These are phyloP conservation scores for Carcina quercana DNA, from an alignment of 2,888 invertebrate species.

Conservation along the genomic window DNA sequence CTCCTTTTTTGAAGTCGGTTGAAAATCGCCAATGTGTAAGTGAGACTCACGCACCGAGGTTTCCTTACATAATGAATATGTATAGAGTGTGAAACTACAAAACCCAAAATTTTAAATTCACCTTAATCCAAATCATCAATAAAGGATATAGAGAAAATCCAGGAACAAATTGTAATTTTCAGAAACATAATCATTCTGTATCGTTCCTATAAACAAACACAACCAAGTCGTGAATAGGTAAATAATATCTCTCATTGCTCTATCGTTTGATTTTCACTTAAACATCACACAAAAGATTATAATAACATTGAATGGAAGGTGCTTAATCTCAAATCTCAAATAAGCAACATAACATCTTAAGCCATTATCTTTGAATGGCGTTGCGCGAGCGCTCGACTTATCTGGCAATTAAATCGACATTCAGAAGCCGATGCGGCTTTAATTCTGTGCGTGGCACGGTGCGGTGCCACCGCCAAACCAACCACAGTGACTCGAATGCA, in stretches of 20 bases:
- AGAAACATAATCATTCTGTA: neutral
- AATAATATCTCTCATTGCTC: neutral
- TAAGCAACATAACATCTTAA: slow-evolving; percentile 61
- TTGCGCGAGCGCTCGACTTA: slow-evolving; percentile 60
- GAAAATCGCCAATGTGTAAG: too few species aligned
- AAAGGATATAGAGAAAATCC: neutral
- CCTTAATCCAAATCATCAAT: too few species aligned
- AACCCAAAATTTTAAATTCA: too few species aligned
- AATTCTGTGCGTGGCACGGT: slow-evolving; percentile 47
- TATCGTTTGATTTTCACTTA: slow-evolving; percentile 6
- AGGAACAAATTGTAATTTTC: neutral
- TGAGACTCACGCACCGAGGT: too few species aligned
- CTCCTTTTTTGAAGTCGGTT: too few species aligned
- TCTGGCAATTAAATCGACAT: slow-evolving; percentile 74
- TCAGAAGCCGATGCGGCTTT: slow-evolving; percentile 67
- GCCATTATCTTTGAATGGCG: slow-evolving; percentile 66
- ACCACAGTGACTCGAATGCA: slow-evolving; percentile 65
- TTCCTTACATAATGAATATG: too few species aligned
- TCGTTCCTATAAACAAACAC: neutral
- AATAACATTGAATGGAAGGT: slow-evolving; percentile 12
- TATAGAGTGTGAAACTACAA: too few species aligned
- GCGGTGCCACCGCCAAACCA: slow-evolving; percentile 47
- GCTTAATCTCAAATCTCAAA: slow-evolving; percentile 47
- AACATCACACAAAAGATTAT: slow-evolving; percentile 12
- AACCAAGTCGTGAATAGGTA: neutral